Evolutionary conservation across 2,113 vertebrate species (phyloP), one percentile per base, ranked within the genome.

Genomic region (Apeltes quadracus): DNA sequence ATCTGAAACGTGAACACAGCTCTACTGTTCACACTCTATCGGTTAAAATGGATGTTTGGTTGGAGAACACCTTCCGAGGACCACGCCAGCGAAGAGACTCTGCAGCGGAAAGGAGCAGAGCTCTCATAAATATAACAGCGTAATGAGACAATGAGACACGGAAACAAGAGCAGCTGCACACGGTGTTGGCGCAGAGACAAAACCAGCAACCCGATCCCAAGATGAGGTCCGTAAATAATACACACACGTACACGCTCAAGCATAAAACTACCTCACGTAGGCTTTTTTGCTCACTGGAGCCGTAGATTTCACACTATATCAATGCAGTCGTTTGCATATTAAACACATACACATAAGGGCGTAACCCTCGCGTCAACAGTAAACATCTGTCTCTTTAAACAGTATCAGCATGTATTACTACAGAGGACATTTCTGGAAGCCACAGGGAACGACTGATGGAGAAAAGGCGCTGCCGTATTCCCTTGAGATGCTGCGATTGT

Each of bases 71-170:
- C n/a, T n/a, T n/a, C n/a, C n/a, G n/a, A n/a, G n/a, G n/a, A n/a
- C n/a, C n/a, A n/a, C n/a, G n/a, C n/a, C n/a, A n/a, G n/a, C n/a
- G n/a, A n/a, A n/a, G n/a, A n/a, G n/a, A n/a, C n/a, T n/a, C n/a
- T n/a, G n/a, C n/a, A n/a, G n/a, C n/a, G n/a, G n/a, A n/a, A 76
- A 36, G 41, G 15, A 3, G 4, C 13, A 14, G 32, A 32, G 16
- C 34, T 66, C 36, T 67, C 18, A 22, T 10, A 68, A 61, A 72
- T 67, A 65, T 57, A 67, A 41, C 61, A n/a, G 38, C 32, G 23
- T 77, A 72, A 76, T 63, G 13, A 84, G 34, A 57, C 61, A n/a
- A n/a, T n/a, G n/a, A n/a, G n/a, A 73, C 50, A 43, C 57, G 63
- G 20, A 61, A 58, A 44, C 48, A 46, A 27, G 32, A 34, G 9